Evolutionary conservation across 35 echinoderm and acorn worm species (phyloP), one percentile per base, ranked within the genome.

Genomic region (Ptychodera flava): DNA sequence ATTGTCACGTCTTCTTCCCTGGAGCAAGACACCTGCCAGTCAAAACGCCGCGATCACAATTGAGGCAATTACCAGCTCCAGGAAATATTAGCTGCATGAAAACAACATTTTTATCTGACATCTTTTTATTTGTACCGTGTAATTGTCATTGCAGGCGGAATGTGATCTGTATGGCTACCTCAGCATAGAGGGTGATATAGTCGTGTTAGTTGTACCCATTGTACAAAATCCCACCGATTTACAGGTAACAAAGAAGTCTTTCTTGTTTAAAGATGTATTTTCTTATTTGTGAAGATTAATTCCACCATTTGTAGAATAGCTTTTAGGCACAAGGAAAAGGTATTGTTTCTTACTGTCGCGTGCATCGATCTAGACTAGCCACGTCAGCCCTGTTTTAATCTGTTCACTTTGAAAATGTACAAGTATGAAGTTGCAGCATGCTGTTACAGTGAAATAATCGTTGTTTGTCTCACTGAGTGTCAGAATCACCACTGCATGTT

Each of bases 111-210:
- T n/a, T n/a, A n/a, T n/a, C n/a, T n/a, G n/a, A n/a, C n/a, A n/a
- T n/a, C n/a, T n/a, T n/a, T n/a, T n/a, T n/a, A n/a, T n/a, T n/a
- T n/a, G n/a, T n/a, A n/a, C n/a, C n/a, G n/a, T n/a, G n/a, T n/a
- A n/a, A n/a, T n/a, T n/a, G n/a, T n/a, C n/a, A n/a, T n/a, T n/a
- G 28, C 84, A 98, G 95, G 87, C 95, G 16, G 95, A 98, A 35
- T 98, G 95, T 88, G 95, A 98, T 82, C 78, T 94, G 36, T 94
- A 88, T 86, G 95, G 95, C 27, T 94, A 94, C 79, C 86, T 98
- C 29, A 94, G 90, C 30, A 94, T 98, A 85, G 95, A 99, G 85
- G 93, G 90, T 32, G 96, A 99, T 78, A 92, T 99, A 37, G 86
- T 99, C 29, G 78, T 94, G 28, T 83, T 94, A 36, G 84, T 99